These are phyloP conservation scores for Sepioteuthis lessoniana DNA, from an alignment of 2,888 invertebrate species.

Conservation along the genomic window DNA sequence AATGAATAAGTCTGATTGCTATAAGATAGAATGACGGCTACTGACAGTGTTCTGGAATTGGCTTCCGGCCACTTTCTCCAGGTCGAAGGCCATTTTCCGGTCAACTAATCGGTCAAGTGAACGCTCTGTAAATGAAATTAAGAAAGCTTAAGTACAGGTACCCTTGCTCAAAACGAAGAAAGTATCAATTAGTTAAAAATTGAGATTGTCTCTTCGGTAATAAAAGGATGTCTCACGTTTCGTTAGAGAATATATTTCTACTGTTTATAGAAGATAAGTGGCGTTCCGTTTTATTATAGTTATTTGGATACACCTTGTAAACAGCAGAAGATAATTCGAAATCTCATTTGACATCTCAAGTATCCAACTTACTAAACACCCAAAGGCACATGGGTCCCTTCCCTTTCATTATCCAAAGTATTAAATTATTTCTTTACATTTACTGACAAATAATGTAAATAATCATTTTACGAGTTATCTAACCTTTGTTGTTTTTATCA, in stretches of 20 bases:
- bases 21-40: neutral
- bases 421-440: too few species aligned
- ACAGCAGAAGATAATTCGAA: neutral
- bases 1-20: slow-evolving; percentile 6
- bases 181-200: neutral
- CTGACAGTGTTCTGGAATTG: neutral
- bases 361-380: too few species aligned
- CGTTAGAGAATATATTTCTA: neutral
- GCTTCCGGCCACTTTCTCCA: neutral
- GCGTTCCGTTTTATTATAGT: neutral
- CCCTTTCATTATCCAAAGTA: too few species aligned
- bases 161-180: neutral
- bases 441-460: too few species aligned
- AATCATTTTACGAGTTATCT: too few species aligned
- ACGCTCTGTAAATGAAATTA: neutral
- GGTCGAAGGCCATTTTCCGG: neutral
- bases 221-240: neutral
- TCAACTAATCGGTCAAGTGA: neutral
- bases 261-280: neutral
- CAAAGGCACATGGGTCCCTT: too few species aligned
- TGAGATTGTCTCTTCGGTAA: neutral
- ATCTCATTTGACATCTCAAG: too few species aligned
- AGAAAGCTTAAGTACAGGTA: neutral
- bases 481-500: too few species aligned
- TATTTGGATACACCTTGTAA: neutral